Conservation (phyloP, 2,113 vertebrate genomes). For the Candoia aspera region DNA sequence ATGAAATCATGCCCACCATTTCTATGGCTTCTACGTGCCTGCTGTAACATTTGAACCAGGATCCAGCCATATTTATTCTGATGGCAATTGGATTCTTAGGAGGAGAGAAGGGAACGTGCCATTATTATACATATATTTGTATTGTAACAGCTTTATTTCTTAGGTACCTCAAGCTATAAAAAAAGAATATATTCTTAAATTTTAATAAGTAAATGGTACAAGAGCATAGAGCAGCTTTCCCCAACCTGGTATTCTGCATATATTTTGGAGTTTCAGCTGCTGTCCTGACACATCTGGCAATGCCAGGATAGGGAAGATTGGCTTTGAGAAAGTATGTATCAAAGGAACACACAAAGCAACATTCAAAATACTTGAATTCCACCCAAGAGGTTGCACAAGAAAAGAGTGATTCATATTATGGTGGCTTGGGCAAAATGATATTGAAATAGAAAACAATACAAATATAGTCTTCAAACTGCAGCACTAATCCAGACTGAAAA, state of each 20-base stretch:
- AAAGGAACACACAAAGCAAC: neutral
- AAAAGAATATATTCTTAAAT: neutral
- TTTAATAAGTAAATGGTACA: rapidly evolving
- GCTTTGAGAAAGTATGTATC: neutral
- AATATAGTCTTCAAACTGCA: neutral
- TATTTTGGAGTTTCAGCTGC: no score
- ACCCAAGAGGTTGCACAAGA: rapidly evolving
- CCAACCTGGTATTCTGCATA: no score
- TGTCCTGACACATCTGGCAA: no score
- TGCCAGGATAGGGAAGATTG: no score
- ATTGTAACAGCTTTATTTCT: neutral
- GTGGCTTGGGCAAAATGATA: neutral
- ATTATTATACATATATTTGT: neutral
- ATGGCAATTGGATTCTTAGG: no score
- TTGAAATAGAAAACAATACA: neutral
- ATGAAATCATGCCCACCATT: neutral
- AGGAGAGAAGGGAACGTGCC: no score
- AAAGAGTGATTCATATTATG: neutral
- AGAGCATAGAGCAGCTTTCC: neutral
- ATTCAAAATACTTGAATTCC: rapidly evolving
- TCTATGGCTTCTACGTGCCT: no score
- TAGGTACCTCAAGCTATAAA: neutral
- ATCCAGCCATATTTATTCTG: neutral
- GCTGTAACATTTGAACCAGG: neutral
- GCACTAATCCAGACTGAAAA: neutral